Evolutionary conservation across 2,888 invertebrate genomes (phyloP).

Genomic region (Drosophila rellima): DNA sequence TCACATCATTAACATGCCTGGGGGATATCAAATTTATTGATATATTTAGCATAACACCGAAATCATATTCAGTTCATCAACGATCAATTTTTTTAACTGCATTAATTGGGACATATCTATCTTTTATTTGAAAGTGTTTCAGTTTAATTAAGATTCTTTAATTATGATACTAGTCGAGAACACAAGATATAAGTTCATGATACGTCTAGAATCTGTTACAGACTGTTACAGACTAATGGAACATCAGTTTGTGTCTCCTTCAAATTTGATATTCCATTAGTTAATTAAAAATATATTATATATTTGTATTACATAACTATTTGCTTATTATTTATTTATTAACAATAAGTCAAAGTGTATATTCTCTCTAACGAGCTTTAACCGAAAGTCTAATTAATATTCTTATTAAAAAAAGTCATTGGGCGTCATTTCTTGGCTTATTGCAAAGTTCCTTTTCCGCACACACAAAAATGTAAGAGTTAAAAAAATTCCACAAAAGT

Average conservation of each 20-base stretch:
- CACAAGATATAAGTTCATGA: not conserved
- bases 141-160: not conserved
- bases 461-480: not conserved
- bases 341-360: no score
- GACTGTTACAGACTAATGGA: not conserved
- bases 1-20: not conserved
- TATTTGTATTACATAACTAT: no score
- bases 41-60: not conserved
- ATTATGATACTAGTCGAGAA: not conserved
- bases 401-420: slow-evolving; percentile 16
- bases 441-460: not conserved
- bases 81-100: not conserved
- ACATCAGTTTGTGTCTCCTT: no score
- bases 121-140: not conserved
- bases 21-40: not conserved
- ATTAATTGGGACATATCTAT: not conserved
- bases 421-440: slow-evolving; percentile 6
- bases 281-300: no score
- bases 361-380: no score
- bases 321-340: no score
- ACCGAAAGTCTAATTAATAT: slow-evolving; percentile 14
- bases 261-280: no score
- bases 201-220: not conserved
- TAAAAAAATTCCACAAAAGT: not conserved
- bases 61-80: not conserved